Evolutionary conservation across 2,113 vertebrate genomes (phyloP), one percentile per base, ranked within the genome.

Genomic region (Psephotus haematonotus): DNA sequence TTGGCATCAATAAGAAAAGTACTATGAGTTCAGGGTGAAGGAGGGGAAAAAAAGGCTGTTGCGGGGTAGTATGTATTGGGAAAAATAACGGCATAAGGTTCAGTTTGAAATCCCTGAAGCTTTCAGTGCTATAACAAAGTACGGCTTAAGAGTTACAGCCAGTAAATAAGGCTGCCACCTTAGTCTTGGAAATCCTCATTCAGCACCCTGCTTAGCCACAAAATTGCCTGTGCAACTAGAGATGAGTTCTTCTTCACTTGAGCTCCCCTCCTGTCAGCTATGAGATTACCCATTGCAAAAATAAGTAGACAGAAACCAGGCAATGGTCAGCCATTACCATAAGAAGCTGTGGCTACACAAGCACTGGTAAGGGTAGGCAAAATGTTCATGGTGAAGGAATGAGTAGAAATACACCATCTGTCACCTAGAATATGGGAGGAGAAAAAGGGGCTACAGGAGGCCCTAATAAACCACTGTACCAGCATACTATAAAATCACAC

Each of bases 111-210:
- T 59, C 39, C 29, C 53, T 86, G 41, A 88, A 78, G 20, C 17
- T 88, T 81, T 74, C 53, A 74, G 17, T 83, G 53, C 41, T 75
- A 16, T 59, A 83, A 68, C 8, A 1, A 84, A 47, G 39, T 47
- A 65, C 18, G 53, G 35, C 10, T 65, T 86, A 53, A 84, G 44
- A 91, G 31, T 67, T 82, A 81, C 8, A 79, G 52, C 18, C 55
- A n/a, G 62, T 60, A 88, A 88, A 43, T 71, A 65, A 69, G 57
- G 33, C 81, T 47, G 43, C 70, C 70, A 67, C 17, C 55, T 83
- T 67, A 63, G 57, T 75, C 79, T 50, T 83, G 43, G 68, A 86
- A 94, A 88, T 70, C 19, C 33, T 67, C 17, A 16, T 95, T 95
- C 68, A 90, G 1, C 35, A 88, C 35, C 27, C 60, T 60, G 28